phyloP scores from a whole-genome alignment of 2,888 invertebrate species.

The Tubulanus polymorphus region DNA sequence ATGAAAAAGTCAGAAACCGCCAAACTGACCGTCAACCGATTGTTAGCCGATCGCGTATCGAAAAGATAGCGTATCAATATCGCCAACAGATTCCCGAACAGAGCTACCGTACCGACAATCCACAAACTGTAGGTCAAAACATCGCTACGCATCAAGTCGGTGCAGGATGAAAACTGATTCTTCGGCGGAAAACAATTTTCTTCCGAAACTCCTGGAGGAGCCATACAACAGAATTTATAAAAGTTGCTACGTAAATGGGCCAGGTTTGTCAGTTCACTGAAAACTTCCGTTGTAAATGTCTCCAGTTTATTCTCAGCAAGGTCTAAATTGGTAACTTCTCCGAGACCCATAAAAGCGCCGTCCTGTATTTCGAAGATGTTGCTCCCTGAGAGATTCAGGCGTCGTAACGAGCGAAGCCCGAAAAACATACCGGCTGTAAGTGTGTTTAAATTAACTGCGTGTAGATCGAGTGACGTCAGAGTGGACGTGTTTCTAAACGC shows the following conservation, averaged over 20 bases:
- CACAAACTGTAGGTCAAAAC: slow-evolving; percentile 21
- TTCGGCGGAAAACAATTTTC: slow-evolving; percentile 30
- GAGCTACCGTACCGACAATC: slow-evolving; percentile 22
- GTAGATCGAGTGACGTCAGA: too few species aligned
- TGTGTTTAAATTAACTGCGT: too few species aligned
- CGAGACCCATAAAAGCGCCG: not conserved
- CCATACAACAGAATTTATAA: slow-evolving; percentile 11
- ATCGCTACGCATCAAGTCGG: slow-evolving; percentile 24
- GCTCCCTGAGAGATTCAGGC: not conserved
- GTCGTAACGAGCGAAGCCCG: not conserved
- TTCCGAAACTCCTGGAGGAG: slow-evolving; percentile 15
- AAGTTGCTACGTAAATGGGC: slow-evolving; percentile 7
- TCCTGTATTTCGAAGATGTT: not conserved
- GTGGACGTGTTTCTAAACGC: too few species aligned
- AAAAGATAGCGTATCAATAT: slow-evolving; percentile 18
- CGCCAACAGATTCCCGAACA: slow-evolving; percentile 21
- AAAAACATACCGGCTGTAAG: too few species aligned
- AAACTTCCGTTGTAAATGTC: not conserved
- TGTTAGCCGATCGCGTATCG: slow-evolving; percentile 22
- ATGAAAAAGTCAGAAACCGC: slow-evolving; percentile 26
- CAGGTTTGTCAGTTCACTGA: slow-evolving; percentile 2
- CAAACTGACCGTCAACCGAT: slow-evolving; percentile 23
- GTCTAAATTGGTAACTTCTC: not conserved
- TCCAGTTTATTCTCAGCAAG: not conserved
- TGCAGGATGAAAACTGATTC: slow-evolving; percentile 26